Evolutionary conservation across 2,797 vertebrate genomes (phyloP).

Genomic region (Enteromius unitaeniatus): DNA sequence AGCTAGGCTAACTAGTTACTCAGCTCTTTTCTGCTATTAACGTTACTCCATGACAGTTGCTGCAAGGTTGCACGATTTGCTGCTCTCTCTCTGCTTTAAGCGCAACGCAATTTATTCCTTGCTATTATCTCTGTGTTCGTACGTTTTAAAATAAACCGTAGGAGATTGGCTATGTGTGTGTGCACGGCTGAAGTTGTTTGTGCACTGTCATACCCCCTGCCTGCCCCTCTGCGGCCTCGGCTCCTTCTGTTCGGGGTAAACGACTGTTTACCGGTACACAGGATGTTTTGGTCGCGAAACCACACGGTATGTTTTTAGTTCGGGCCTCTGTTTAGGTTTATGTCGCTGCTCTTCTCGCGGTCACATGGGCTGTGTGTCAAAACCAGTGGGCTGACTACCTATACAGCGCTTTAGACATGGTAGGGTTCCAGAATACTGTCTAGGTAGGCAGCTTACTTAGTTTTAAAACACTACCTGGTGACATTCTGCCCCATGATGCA

Average conservation of each 20-base stretch:
- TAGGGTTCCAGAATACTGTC: neutral
- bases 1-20: conserved; percentile 43
- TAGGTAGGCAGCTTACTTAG: neutral
- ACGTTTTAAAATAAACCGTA: neutral
- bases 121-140: neutral
- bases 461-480: neutral
- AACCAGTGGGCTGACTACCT: neutral
- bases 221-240: conserved; percentile 42
- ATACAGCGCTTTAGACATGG: neutral
- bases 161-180: neutral
- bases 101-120: neutral
- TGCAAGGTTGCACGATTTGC: neutral
- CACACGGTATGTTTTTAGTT: neutral
- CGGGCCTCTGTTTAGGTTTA: conserved; percentile 14
- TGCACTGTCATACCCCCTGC: conserved; percentile 64
- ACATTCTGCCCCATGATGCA: neutral
- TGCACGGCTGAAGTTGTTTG: conserved; percentile 49
- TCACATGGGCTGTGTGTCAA: neutral
- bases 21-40: conserved; percentile 19
- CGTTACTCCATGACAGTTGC: conserved; percentile 47
- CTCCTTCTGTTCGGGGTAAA: conserved; percentile 3
- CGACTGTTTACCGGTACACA: conserved; percentile 31
- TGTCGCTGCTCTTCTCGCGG: neutral
- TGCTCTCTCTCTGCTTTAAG: neutral
- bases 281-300: conserved; percentile 17